These are phyloP conservation scores for Micromesistius poutassou DNA, from an alignment of 2,797 vertebrate species.

Conservation along the genomic window DNA sequence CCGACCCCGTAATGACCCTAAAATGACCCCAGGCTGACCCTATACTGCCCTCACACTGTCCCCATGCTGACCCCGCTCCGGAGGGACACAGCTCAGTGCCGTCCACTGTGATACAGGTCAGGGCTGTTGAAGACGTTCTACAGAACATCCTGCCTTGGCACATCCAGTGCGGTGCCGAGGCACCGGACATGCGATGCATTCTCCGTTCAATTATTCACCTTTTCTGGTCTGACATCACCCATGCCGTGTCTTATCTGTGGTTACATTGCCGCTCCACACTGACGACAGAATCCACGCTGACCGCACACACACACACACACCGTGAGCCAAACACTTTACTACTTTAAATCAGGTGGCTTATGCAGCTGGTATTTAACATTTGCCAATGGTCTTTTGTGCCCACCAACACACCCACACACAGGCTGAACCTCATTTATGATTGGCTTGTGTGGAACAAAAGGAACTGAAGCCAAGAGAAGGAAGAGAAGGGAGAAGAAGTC, in stretches of 20 bases:
- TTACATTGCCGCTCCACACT: background rate
- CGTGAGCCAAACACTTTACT: background rate
- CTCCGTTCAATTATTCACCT: background rate
- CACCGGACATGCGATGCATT: background rate
- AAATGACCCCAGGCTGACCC: too few relatives aligned
- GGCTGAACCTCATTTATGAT: background rate
- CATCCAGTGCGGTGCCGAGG: background rate
- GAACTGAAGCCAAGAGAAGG: background rate
- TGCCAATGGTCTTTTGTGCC: background rate
- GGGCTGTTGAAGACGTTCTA: too few relatives aligned
- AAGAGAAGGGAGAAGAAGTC: background rate
- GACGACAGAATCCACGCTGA: background rate
- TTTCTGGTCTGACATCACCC: background rate
- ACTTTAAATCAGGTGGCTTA: background rate
- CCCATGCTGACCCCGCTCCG: too few relatives aligned
- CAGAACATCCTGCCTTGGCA: too few relatives aligned
- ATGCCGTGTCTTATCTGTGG: background rate
- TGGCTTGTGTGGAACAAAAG: background rate
- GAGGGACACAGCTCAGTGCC: too few relatives aligned
- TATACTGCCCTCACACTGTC: too few relatives aligned
- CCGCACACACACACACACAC: background rate
- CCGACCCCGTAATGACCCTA: too few relatives aligned
- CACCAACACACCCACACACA: background rate
- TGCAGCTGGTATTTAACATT: background rate
- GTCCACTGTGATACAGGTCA: too few relatives aligned